Evolutionary conservation across 2,113 vertebrate genomes (phyloP).

Genomic region (Calyptommatus sinebrachiatus): DNA sequence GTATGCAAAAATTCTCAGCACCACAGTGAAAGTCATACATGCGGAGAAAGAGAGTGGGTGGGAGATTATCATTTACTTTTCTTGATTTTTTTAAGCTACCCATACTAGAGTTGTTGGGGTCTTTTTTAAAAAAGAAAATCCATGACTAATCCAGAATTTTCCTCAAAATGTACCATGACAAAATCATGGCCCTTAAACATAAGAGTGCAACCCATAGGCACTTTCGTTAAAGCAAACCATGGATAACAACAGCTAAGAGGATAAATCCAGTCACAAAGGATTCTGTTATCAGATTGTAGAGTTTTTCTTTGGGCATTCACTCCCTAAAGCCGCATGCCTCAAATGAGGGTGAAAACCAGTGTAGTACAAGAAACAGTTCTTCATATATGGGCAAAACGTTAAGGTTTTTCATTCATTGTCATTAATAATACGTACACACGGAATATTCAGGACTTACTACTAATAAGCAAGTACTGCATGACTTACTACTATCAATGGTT

Average conservation of each 20-base stretch:
- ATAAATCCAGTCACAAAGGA: conserved; percentile 48
- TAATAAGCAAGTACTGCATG: too few relatives aligned
- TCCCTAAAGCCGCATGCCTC: conserved; percentile 26
- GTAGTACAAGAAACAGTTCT: conserved; percentile 23
- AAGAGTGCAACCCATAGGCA: conserved; percentile 52
- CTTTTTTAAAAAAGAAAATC: conserved; percentile 6
- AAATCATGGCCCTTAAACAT: conserved; percentile 61
- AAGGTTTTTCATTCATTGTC: not conserved
- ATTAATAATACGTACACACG: not conserved
- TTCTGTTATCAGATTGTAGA: conserved; percentile 38
- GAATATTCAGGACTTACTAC: not conserved
- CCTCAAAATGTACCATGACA: conserved; percentile 59
- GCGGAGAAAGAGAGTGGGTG: conserved; percentile 9
- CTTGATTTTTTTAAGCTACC: conserved; percentile 42
- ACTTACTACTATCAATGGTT: not conserved
- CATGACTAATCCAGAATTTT: conserved; percentile 65
- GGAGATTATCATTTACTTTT: conserved; percentile 1
- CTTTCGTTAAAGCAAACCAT: conserved; percentile 38
- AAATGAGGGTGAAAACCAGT: conserved; percentile 17
- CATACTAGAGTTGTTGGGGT: conserved; percentile 19
- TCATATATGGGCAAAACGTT: conserved; percentile 21
- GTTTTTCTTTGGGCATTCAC: conserved; percentile 33
- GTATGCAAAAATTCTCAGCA: not conserved
- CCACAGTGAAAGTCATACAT: not conserved
- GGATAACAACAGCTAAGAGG: conserved; percentile 36